Base-by-base conservation (phyloP, 2,113 vertebrate genomes). In the Zonotrichia leucophrys region DNA sequence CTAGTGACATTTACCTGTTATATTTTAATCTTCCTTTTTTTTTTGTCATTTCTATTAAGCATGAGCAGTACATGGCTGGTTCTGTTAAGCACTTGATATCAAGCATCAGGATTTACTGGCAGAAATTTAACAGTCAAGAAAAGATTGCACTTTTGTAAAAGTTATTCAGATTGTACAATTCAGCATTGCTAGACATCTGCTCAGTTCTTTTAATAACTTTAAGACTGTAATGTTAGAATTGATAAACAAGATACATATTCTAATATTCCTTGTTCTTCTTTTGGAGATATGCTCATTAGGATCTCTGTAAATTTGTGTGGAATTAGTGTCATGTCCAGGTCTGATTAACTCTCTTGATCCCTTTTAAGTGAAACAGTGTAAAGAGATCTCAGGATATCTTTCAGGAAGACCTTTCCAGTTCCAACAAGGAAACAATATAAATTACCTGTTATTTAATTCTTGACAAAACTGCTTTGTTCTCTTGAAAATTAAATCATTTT, bases 161-260 rank as follows among this genome's bases (percentile, higher is more conserved):
- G 75, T 92, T 94, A 92, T 80, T 91, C 81, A 90, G 47, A 94
- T n/a, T 82, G 33, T 83, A 70, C 74, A 85, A 78, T 68, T 88
- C 75, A 81, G 90, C 50, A 80, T 42, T 69, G 73, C 64, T 62
- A 92, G 85, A 89, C 68, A 89, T 90, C 80, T 93, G 86, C 66
- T 95, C 50, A 70, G 35, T 89, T 87, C 72, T 92, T 95, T 86
- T 85, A 96, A 89, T 64, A 94, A 94, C 60, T 73, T 67, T 59
- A 72, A 76, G 49, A 62, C 53, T 90, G 64, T 58, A 87, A 72
- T 87, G 56, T 78, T 88, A 95, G 74, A 78, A 78, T 44, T 92
- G 31, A 92, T 89, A 89, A 87, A 85, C 75, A 73, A 92, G 49
- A 87, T 72, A 83, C 12, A 62, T 78, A 84, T 72, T 83, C 58